Evolutionary conservation across 2,888 invertebrate genomes (phyloP), one percentile per base, ranked within the genome.

Genomic region (Drosophila heteroneura): DNA sequence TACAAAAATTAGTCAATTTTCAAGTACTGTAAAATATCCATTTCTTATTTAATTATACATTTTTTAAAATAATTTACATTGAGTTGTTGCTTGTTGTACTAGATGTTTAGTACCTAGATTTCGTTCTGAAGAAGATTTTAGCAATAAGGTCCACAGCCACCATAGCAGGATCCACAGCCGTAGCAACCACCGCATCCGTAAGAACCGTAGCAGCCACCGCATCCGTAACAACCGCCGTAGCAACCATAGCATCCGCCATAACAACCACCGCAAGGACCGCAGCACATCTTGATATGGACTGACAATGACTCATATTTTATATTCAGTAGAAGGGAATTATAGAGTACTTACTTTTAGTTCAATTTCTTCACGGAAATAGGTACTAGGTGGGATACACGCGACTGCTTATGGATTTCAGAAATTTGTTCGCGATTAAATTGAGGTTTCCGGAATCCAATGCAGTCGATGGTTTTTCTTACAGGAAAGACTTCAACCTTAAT

Each of bases 41-140:
- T 19, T 28, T 26, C 26, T 26, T 30, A n/a, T 39, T 39, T 41
- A 47, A 26, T 53, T 44, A 30, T 19, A n/a, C 10, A 10, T 22
- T 12, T 35, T 33, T 0, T 10, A 4, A 6, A 26, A 14, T 0
- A 16, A 12, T 32, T 9, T 14, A 41, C 30, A 53, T 49, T 26
- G 26, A 14, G 19, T 33, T 44, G 16, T 53, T 9, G 26, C 1
- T 35, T 33, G 12, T 33, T 22, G 19, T 19, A 19, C 3, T 7
- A 1, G 3, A 16, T 30, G 47, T 33, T 14, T 52, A 47, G 53
- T 51, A 63, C 51, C 56, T 68, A 9, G 26, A 39, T 54, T 67
- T 68, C 63, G 16, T 63, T 63, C 63, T 51, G 56, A 68, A 62
- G 68, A 28, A 16, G 22, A 1, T 2, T 16, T 44, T 16, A 65